These are phyloP conservation scores for Chascanopsetta lugubris DNA, from an alignment of 2,113 vertebrate species.

Conservation along the genomic window DNA sequence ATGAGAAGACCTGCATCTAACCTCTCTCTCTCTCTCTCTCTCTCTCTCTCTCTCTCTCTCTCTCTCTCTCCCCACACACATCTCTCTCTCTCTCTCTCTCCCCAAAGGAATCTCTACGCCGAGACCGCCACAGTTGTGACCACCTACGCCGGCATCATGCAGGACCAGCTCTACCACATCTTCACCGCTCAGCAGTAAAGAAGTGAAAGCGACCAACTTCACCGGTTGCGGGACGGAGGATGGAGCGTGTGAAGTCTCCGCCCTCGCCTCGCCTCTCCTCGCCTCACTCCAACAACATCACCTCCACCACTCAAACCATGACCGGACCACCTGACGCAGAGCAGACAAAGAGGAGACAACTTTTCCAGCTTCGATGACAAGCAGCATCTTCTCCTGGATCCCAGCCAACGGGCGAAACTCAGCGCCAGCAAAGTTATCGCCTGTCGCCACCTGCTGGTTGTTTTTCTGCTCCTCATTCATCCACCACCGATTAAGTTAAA, in stretches of 20 bases:
- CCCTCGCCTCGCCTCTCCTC: background rate
- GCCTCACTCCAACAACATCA: background rate
- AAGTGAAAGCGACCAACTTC: background rate
- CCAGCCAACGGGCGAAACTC: background rate
- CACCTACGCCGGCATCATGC: constrained; percentile 70
- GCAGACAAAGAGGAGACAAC: constrained; percentile 14
- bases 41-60: constrained; percentile 39
- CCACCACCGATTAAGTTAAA: constrained; percentile 15
- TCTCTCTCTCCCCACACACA: constrained; percentile 60
- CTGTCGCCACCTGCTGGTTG: constrained; percentile 11
- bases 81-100: constrained; percentile 55
- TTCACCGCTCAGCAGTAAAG: constrained; percentile 57
- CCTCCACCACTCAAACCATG: constrained; percentile 11
- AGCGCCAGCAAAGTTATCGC: background rate
- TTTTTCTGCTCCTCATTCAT: background rate
- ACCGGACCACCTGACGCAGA: background rate
- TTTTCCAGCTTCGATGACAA: constrained; percentile 2
- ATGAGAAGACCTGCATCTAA: background rate
- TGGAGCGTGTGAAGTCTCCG: no score
- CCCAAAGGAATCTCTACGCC: constrained; percentile 67
- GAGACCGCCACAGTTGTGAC: constrained; percentile 59
- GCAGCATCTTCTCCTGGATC: background rate
- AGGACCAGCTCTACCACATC: constrained; percentile 77
- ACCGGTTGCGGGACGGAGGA: background rate
- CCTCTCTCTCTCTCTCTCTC: constrained; percentile 25